phyloP scores from a whole-genome alignment of 2,797 vertebrate genomes.

The Simalia tracyae region DNA sequence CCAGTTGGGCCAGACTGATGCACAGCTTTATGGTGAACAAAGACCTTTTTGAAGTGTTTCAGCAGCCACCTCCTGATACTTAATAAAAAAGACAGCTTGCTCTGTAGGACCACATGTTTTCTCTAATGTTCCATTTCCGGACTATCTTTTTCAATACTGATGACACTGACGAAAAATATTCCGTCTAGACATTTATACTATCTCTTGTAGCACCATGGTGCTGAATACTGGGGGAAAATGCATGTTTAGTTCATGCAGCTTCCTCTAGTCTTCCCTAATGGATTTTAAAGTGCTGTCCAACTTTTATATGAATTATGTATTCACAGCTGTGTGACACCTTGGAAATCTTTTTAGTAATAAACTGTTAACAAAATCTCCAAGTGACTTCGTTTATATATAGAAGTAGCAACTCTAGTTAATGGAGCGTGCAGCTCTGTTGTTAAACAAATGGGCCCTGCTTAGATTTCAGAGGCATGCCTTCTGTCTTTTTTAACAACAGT shows the following conservation, averaged over 20 bases:
- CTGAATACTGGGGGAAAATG: constrained; percentile 13
- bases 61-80: neutral
- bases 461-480: constrained; percentile 59
- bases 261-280: neutral
- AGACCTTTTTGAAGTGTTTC: neutral
- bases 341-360: constrained; percentile 56
- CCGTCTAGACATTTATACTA: constrained; percentile 15
- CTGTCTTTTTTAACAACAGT: constrained; percentile 64
- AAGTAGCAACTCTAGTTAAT: constrained; percentile 61
- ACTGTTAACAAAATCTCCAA: constrained; percentile 47
- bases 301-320: constrained; percentile 15
- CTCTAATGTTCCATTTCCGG: constrained; percentile 1
- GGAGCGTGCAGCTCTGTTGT: constrained; percentile 59
- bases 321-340: constrained; percentile 36
- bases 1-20: neutral
- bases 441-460: constrained; percentile 60
- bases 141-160: neutral
- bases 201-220: neutral
- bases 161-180: neutral
- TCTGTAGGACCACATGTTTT: neutral
- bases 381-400: constrained; percentile 62
- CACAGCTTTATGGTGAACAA: neutral
- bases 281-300: constrained; percentile 21
- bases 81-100: constrained; percentile 22
- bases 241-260: neutral